phyloP scores from a whole-genome alignment of 1,140 invertebrate genomes.

The Drosophila mauritiana region DNA sequence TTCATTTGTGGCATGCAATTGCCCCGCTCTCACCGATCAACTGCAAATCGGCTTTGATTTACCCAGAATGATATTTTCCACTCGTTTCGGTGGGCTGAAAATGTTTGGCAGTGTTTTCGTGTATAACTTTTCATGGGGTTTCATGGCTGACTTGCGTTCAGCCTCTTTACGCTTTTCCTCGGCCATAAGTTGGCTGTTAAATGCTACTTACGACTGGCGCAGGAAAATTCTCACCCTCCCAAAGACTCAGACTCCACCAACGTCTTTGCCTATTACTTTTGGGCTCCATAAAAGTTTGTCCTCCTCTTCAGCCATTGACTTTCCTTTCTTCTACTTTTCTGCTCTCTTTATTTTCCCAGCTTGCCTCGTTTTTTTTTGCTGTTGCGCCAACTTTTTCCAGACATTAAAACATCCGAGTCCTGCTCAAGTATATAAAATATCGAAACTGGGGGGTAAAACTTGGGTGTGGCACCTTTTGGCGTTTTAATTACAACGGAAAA shows the following conservation, averaged over 20 bases:
- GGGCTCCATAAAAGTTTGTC: slow-evolving; percentile 78
- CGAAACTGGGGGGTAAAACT: slow-evolving; percentile 15
- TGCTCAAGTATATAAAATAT: slow-evolving; percentile 48
- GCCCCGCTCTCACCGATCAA: slow-evolving; percentile 7
- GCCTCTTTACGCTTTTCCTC: slow-evolving; percentile 29
- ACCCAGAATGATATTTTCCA: slow-evolving; percentile 25
- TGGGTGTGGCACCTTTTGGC: slow-evolving; percentile 79
- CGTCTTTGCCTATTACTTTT: slow-evolving; percentile 77
- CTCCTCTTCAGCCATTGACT: slow-evolving; percentile 74
- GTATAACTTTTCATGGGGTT: slow-evolving; percentile 60
- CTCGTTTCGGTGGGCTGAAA: background rate
- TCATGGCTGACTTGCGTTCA: slow-evolving; percentile 58
- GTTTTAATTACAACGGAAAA: slow-evolving; percentile 80
- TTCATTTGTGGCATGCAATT: slow-evolving; percentile 15
- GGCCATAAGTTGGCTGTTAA: slow-evolving; percentile 80
- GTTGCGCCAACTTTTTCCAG: slow-evolving; percentile 68
- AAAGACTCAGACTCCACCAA: background rate
- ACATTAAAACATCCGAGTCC: slow-evolving; percentile 62
- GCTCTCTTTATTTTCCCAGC: slow-evolving; percentile 50
- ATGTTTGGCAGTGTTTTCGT: background rate
- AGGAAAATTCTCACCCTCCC: slow-evolving; percentile 32
- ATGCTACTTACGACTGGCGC: slow-evolving; percentile 76
- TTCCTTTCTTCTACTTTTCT: slow-evolving; percentile 62
- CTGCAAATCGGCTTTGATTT: slow-evolving; percentile 41
- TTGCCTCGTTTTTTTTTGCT: slow-evolving; percentile 21